A percentile compares a stretch with the other conserved stretches of the same genome.
These are phyloP conservation scores for Ruditapes philippinarum DNA, from an alignment of 1,140 invertebrate genomes.

Conservation along the genomic window DNA sequence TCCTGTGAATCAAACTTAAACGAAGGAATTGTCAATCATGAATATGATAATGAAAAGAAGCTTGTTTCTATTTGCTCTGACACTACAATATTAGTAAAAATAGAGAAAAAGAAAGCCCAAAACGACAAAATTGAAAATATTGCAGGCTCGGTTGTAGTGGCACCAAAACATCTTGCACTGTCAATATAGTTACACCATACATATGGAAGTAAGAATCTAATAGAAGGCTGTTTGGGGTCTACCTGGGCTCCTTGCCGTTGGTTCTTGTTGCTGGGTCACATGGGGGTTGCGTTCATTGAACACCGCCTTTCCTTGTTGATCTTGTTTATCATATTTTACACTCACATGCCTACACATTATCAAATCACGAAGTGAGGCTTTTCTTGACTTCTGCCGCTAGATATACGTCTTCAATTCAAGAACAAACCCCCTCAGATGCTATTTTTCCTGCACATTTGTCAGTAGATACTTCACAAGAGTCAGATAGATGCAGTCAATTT, in stretches of 20 bases:
- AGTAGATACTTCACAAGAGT: neutral
- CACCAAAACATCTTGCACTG: constrained; percentile 24
- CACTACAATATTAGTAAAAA: neutral
- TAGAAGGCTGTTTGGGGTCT: too few relatives aligned
- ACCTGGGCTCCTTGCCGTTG: too few relatives aligned
- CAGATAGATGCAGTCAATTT: constrained; percentile 40
- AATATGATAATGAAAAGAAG: neutral
- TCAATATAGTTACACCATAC: neutral
- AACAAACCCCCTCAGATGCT: neutral
- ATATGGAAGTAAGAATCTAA: constrained; percentile 11
- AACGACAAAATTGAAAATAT: too few relatives aligned
- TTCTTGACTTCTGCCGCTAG: constrained; percentile 31
- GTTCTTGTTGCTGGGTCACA: too few relatives aligned
- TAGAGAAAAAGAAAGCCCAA: too few relatives aligned
- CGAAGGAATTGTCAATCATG: neutral
- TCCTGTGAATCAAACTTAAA: neutral
- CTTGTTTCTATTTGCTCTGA: neutral
- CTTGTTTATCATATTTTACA: too few relatives aligned
- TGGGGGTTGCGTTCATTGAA: too few relatives aligned
- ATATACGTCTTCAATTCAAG: neutral
- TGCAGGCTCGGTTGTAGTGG: neutral
- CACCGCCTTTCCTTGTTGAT: too few relatives aligned
- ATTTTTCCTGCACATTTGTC: neutral
- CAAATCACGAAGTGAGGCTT: constrained; percentile 30
- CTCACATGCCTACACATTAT: neutral